Conservation (phyloP, 2,113 vertebrate genomes). For the Saguinus midas region DNA sequence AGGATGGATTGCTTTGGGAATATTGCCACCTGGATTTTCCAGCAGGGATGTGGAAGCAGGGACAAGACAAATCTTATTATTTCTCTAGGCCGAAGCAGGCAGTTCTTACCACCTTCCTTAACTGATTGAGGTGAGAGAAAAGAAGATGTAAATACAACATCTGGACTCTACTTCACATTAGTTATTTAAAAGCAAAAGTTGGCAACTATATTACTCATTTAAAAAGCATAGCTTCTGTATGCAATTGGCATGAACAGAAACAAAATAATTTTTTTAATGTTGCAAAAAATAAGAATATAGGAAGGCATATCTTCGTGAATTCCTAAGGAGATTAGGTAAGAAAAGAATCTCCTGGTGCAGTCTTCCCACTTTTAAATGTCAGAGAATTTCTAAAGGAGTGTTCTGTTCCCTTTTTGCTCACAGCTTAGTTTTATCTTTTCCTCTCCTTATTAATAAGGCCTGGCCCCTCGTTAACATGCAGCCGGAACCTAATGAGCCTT, state of each 20-base stretch:
- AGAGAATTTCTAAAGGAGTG: constrained; percentile 42
- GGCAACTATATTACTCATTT: not conserved
- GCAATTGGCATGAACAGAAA: not conserved
- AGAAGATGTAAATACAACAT: not conserved
- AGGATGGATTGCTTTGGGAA: not conserved
- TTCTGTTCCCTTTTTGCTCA: constrained; percentile 20
- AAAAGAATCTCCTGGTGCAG: constrained; percentile 26
- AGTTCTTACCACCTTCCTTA: not conserved
- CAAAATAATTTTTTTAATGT: not conserved
- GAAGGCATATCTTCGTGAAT: constrained; percentile 49
- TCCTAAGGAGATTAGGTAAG: constrained; percentile 54
- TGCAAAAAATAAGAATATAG: constrained; percentile 25
- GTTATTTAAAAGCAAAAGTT: not conserved
- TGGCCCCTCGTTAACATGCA: constrained; percentile 86
- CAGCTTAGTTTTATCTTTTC: constrained; percentile 72
- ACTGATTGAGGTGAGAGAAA: not conserved
- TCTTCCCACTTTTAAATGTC: constrained; percentile 58
- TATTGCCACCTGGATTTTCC: not conserved
- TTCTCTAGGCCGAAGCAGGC: not conserved
- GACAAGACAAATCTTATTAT: not conserved
- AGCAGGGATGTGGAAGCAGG: not conserved
- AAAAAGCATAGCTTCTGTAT: not conserved
- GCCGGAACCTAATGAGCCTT: constrained; percentile 86
- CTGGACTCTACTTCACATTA: not conserved
- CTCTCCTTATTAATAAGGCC: constrained; percentile 85